A percentile compares a stretch with the other conserved stretches of the same genome.
Conservation (phyloP, 2,888 invertebrate genomes). For the Acanthosepion lycidas region DNA sequence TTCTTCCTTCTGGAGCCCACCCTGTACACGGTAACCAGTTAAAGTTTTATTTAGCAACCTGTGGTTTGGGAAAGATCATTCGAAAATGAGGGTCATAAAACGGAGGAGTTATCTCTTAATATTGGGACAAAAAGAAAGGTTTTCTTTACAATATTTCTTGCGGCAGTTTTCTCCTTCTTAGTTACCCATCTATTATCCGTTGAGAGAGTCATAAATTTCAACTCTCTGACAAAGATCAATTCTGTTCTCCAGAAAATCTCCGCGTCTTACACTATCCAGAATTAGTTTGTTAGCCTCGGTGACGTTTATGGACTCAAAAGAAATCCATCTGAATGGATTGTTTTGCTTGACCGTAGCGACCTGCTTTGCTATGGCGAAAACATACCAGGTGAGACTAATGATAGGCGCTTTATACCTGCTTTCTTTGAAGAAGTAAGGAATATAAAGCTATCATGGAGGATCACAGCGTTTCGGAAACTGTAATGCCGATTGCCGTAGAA, state of each 20-base stretch:
- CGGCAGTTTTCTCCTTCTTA: not conserved
- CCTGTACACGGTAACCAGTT: not conserved
- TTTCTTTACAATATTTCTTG: not conserved
- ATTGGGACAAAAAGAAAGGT: not conserved
- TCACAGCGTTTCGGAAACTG: not conserved
- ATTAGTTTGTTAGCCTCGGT: not conserved
- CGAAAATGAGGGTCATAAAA: slow-evolving; percentile 11
- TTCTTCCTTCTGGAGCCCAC: not conserved
- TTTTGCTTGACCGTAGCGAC: not conserved
- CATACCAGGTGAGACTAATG: not conserved
- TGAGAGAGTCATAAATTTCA: not conserved
- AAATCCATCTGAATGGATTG: not conserved
- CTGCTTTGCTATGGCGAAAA: not conserved
- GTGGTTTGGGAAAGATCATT: not conserved
- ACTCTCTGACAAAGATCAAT: not conserved
- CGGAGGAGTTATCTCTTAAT: not conserved
- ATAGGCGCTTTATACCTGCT: not conserved
- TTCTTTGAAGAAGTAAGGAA: not conserved
- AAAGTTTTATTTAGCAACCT: not conserved
- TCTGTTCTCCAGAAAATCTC: not conserved
- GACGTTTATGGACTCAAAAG: not conserved
- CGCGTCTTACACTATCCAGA: not conserved
- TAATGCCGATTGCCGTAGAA: not conserved
- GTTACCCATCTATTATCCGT: not conserved
- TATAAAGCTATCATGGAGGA: not conserved